phyloP scores from a whole-genome alignment of 2,797 vertebrate species.

The Vultur gryphus region DNA sequence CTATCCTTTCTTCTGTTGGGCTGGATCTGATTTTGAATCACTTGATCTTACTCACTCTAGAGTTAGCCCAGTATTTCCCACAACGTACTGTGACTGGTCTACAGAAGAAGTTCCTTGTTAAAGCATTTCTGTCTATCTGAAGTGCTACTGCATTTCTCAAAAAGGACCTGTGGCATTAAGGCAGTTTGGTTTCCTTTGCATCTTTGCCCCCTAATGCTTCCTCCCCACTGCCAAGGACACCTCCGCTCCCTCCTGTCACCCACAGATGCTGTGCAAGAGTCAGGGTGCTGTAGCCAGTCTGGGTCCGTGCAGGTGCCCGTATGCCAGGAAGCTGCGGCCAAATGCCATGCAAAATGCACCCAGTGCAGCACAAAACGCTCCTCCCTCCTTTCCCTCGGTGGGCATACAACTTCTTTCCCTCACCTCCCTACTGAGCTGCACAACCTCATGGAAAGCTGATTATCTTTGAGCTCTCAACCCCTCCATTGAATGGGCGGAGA shows the following conservation, averaged over 20 bases:
- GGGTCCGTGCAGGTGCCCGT: rapidly evolving
- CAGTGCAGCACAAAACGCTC: background rate
- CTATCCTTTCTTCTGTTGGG: background rate
- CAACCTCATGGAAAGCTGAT: background rate
- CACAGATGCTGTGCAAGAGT: rapidly evolving
- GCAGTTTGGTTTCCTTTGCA: background rate
- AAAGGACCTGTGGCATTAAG: background rate
- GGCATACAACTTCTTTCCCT: background rate
- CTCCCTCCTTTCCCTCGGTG: background rate
- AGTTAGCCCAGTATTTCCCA: background rate
- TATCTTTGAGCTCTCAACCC: background rate
- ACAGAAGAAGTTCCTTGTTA: background rate
- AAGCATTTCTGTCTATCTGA: background rate
- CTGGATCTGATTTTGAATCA: background rate
- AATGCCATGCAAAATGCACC: background rate
- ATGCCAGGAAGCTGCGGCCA: background rate
- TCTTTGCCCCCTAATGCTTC: background rate
- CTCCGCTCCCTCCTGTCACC: background rate
- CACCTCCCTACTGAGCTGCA: background rate
- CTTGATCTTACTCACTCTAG: background rate
- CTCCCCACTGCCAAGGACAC: background rate
- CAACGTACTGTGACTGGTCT: background rate
- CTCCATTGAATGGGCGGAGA: background rate
- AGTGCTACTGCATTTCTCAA: background rate
- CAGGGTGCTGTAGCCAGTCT: background rate